A percentile compares a stretch with the other conserved stretches of the same genome.
These are phyloP conservation scores for Lipophrys pholis DNA, from an alignment of 2,113 vertebrate species.

Conservation along the genomic window DNA sequence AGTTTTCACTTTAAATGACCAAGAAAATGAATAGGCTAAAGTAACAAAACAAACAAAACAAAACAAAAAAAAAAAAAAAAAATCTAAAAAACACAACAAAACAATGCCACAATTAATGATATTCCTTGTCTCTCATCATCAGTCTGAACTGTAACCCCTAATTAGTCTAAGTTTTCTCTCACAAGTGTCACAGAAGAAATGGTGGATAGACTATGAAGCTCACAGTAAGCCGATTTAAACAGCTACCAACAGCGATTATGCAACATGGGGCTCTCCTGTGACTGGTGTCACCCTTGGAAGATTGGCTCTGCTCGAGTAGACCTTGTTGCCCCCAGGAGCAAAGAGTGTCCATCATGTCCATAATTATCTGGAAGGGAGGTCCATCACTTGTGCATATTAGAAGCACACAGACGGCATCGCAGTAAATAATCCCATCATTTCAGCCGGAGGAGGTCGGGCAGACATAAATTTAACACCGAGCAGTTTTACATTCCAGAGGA, in stretches of 20 bases:
- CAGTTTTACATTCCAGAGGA: constrained; percentile 64
- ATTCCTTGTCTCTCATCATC: too few species aligned
- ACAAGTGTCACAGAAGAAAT: constrained; percentile 14
- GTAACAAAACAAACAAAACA: too few species aligned
- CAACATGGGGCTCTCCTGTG: constrained; percentile 56
- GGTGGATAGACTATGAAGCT: constrained; percentile 32
- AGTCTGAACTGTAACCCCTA: too few species aligned
- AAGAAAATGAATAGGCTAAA: too few species aligned
- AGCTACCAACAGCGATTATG: constrained; percentile 67
- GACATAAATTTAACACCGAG: constrained; percentile 66
- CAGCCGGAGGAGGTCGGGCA: constrained; percentile 62
- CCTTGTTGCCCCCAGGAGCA: constrained; percentile 58
- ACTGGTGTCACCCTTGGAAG: constrained; percentile 60
- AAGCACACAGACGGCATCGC: constrained; percentile 53
- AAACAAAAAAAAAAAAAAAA: too few species aligned
- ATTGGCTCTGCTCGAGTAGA: constrained; percentile 66
- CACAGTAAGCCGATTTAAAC: constrained; percentile 61
- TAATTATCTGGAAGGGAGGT: constrained; percentile 67
- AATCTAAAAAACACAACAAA: too few species aligned
- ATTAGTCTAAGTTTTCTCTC: constrained; percentile 8
- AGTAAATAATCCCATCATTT: constrained; percentile 75
- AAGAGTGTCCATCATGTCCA: constrained; percentile 65
- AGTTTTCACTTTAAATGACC: too few species aligned
- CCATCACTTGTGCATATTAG: constrained; percentile 60
- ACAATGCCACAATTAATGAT: too few species aligned